A percentile compares a stretch with the other conserved stretches of the same genome.
Conservation (phyloP, 2,888 invertebrate genomes). For the Mamestra brassicae region DNA sequence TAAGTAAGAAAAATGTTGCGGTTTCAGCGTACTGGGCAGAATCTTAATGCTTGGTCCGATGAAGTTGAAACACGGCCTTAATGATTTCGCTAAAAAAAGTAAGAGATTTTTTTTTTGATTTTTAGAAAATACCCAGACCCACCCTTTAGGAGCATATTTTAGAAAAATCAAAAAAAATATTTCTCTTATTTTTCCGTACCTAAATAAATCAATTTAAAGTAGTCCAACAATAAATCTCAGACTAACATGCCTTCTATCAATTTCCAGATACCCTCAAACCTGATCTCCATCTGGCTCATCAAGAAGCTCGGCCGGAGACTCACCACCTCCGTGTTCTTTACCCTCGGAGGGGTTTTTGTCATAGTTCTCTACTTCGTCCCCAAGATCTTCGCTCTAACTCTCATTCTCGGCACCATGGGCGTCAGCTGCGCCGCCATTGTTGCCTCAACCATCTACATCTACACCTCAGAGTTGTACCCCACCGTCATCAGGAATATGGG, state of each 20-base stretch:
- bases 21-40: too few species aligned
- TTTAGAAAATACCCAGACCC: too few species aligned
- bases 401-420: slow-evolving; percentile 93
- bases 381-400: slow-evolving; percentile 87
- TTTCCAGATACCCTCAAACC: slow-evolving; percentile 91
- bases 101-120: too few species aligned
- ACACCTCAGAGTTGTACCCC: slow-evolving; percentile 96
- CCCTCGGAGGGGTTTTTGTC: slow-evolving; percentile 91
- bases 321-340: slow-evolving; percentile 91
- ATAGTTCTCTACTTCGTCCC: slow-evolving; percentile 91
- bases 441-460: slow-evolving; percentile 96
- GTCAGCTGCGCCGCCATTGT: slow-evolving; percentile 95
- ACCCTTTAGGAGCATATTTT: too few species aligned
- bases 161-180: too few species aligned
- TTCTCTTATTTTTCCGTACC: too few species aligned
- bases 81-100: too few species aligned
- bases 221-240: too few species aligned
- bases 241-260: neutral
- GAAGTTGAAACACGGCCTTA: too few species aligned
- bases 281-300: slow-evolving; percentile 89
- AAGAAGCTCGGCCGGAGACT: slow-evolving; percentile 92
- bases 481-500: slow-evolving; percentile 97
- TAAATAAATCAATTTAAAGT: too few species aligned
- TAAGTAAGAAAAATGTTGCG: too few species aligned
- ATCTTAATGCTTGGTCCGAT: too few species aligned